Percentiles rank a stretch among this genome's conserved stretches.
phyloP scores from a whole-genome alignment of 2,797 vertebrate genomes.

The Prunella strophiata region DNA sequence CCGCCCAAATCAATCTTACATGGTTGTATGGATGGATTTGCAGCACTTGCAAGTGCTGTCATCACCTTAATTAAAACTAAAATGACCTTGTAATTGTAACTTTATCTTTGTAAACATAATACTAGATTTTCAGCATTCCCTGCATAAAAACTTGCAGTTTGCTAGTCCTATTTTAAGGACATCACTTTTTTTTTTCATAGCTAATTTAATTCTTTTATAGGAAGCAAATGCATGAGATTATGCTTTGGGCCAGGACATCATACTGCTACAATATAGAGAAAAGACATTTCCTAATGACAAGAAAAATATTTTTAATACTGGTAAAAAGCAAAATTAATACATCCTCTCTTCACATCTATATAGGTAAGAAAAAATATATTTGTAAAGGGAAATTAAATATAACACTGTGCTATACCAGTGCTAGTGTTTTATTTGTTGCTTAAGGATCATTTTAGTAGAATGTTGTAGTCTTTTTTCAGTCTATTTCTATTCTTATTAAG shows the following conservation, averaged over 20 bases:
- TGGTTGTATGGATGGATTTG: background rate
- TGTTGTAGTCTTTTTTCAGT: background rate
- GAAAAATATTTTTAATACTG: background rate
- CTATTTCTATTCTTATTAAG: background rate
- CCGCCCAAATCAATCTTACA: too few species aligned
- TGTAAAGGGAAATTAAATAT: background rate
- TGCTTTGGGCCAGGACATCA: background rate
- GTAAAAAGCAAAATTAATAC: background rate
- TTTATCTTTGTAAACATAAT: background rate
- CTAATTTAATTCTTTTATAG: background rate
- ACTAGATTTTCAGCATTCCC: background rate
- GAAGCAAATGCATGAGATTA: background rate
- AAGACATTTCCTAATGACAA: background rate
- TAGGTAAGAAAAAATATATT: background rate
- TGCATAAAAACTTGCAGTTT: background rate
- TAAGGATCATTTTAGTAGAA: background rate
- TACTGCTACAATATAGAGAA: background rate
- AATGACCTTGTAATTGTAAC: background rate
- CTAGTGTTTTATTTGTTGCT: background rate
- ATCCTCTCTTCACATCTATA: background rate
- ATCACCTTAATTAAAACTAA: background rate
- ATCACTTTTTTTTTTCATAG: background rate
- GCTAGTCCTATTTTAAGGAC: background rate
- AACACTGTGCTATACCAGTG: background rate
- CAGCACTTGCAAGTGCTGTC: background rate